A percentile compares a stretch with the other conserved stretches of the same genome.
phyloP scores from a whole-genome alignment of 2,797 vertebrate genomes.

The Pseudochaenichthys georgianus region DNA sequence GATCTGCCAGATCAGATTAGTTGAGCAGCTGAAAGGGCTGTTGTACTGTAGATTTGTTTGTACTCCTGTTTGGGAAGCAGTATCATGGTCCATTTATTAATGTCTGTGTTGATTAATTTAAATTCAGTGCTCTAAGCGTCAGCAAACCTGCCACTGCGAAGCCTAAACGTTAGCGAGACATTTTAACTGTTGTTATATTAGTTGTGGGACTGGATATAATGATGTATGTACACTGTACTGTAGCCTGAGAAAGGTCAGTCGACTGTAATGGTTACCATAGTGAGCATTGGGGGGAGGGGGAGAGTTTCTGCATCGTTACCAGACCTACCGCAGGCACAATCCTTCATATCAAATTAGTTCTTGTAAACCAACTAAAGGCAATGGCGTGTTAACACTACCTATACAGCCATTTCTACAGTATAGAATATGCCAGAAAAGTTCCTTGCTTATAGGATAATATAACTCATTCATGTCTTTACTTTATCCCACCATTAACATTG shows the following conservation, averaged over 20 bases:
- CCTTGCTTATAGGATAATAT: constrained; percentile 28
- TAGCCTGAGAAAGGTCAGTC: constrained; percentile 23
- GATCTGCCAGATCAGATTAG: constrained; percentile 51
- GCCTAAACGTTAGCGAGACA: constrained; percentile 35
- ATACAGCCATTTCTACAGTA: neutral
- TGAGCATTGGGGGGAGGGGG: neutral
- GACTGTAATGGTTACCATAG: neutral
- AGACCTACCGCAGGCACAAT: neutral
- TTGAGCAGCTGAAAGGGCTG: constrained; percentile 37
- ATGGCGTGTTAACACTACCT: neutral
- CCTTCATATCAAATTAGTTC: neutral
- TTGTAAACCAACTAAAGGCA: constrained; percentile 1
- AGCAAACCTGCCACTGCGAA: constrained; percentile 29
- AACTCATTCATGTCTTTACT: constrained; percentile 49
- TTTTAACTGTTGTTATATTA: constrained; percentile 38
- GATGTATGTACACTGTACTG: constrained; percentile 13
- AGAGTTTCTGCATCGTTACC: constrained; percentile 19
- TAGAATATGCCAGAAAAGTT: constrained; percentile 12
- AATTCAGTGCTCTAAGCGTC: constrained; percentile 27
- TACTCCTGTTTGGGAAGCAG: constrained; percentile 47
- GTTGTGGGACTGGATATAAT: constrained; percentile 12
- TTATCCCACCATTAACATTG: constrained; percentile 66
- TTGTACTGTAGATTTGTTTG: constrained; percentile 49
- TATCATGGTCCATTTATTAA: constrained; percentile 68
- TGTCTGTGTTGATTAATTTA: constrained; percentile 69